Evolutionary conservation across 1,140 invertebrate species (phyloP).

Genomic region (Bombus pascuorum): DNA sequence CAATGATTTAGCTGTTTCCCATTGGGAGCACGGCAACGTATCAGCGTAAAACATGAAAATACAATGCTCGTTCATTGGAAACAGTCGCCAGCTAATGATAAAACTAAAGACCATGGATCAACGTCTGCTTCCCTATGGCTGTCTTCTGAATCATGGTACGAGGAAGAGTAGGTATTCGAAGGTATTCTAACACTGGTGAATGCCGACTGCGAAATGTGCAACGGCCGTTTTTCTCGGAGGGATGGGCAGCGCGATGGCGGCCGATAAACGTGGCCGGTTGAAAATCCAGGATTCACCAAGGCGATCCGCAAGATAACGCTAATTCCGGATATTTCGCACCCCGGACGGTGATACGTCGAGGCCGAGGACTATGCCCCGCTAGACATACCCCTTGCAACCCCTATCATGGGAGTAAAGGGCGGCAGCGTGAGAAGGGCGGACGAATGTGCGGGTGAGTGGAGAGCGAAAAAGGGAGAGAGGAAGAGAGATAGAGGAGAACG

Average conservation of each 20-base stretch:
- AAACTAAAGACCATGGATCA: background rate
- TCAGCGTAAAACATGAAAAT: background rate
- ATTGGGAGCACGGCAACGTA: background rate
- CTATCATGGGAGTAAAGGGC: constrained; percentile 68
- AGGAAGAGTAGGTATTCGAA: background rate
- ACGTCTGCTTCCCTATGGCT: background rate
- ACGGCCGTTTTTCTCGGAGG: constrained; percentile 16
- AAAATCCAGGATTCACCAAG: constrained; percentile 59
- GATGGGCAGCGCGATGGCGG: constrained; percentile 4
- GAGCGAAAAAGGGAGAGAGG: constrained; percentile 46
- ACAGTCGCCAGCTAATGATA: background rate
- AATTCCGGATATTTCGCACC: constrained; percentile 74
- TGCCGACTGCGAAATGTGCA: background rate
- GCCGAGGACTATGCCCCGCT: constrained; percentile 56
- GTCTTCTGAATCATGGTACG: background rate
- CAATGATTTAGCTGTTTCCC: constrained; percentile 28
- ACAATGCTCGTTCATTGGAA: background rate
- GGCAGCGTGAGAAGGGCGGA: constrained; percentile 66
- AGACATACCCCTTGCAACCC: constrained; percentile 77
- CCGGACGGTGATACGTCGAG: constrained; percentile 65
- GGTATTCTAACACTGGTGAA: background rate
- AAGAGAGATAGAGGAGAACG: constrained; percentile 70
- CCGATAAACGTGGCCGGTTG: constrained; percentile 16
- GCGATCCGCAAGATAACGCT: constrained; percentile 66
- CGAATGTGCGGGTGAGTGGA: constrained; percentile 72